Percentiles rank a stretch among this genome's conserved stretches.
phyloP scores from a whole-genome alignment of 2,797 vertebrate species.

The Sphenodon punctatus region DNA sequence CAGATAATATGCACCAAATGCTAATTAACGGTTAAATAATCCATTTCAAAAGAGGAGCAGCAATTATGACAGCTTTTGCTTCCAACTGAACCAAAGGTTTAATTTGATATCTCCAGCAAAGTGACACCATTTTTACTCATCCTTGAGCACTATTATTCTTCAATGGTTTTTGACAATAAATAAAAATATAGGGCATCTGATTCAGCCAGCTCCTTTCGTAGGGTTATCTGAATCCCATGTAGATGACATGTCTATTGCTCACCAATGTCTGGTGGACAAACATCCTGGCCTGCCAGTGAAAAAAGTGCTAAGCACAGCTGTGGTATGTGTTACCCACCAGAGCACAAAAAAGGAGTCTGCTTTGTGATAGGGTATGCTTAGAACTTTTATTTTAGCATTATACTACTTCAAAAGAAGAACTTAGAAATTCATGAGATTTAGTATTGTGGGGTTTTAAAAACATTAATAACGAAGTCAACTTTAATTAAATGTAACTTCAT shows the following conservation, averaged over 20 bases:
- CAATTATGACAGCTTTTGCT: background rate
- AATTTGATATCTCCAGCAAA: background rate
- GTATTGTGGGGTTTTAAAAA: too few relatives aligned
- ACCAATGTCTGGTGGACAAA: background rate
- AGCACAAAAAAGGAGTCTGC: accelerated
- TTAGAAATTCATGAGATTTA: too few relatives aligned
- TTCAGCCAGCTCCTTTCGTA: background rate
- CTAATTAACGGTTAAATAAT: background rate
- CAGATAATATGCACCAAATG: background rate
- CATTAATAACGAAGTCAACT: too few relatives aligned
- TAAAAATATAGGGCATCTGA: background rate
- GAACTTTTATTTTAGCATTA: accelerated
- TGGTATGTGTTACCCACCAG: accelerated
- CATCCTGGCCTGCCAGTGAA: background rate
- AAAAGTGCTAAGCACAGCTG: background rate
- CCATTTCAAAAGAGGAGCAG: background rate
- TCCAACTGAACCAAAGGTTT: background rate
- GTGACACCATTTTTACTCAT: background rate
- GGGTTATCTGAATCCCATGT: background rate
- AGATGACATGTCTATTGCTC: background rate
- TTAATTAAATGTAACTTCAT: too few relatives aligned
- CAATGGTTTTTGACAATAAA: background rate
- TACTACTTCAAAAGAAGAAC: too few relatives aligned
- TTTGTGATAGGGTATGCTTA: background rate
- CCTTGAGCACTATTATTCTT: background rate